Conservation (phyloP, 1,140 invertebrate species). For the Hycleus phaleratus region DNA sequence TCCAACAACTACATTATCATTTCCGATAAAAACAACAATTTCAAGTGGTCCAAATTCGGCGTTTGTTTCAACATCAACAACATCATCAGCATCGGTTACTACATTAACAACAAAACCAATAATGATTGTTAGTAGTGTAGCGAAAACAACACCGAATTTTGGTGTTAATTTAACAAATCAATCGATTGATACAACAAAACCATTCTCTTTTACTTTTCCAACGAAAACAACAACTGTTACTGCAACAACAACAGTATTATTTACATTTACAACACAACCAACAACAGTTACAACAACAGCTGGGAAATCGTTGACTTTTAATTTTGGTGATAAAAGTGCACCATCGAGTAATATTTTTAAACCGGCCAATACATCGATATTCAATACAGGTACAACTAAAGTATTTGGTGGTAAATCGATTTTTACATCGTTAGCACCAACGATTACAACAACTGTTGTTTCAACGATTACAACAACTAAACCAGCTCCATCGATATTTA, state of each 20-base stretch:
- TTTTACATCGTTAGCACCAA: too few species aligned
- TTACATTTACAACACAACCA: not conserved
- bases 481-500: constrained; percentile 2
- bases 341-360: too few species aligned
- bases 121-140: not conserved
- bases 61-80: not conserved
- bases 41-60: not conserved
- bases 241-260: not conserved
- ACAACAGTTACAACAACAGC: not conserved
- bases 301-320: not conserved
- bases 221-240: not conserved
- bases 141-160: not conserved
- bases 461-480: not conserved
- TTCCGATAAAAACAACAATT: not conserved
- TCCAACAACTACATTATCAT: not conserved
- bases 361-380: too few species aligned
- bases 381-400: too few species aligned
- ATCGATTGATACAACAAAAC: not conserved
- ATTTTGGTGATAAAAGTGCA: too few species aligned
- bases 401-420: too few species aligned
- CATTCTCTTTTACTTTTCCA: not conserved
- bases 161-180: not conserved
- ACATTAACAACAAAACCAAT: not conserved
- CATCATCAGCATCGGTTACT: not conserved
- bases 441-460: not conserved